Base-by-base conservation (phyloP, 1,140 invertebrate species). In the Drosophila parvula region DNA sequence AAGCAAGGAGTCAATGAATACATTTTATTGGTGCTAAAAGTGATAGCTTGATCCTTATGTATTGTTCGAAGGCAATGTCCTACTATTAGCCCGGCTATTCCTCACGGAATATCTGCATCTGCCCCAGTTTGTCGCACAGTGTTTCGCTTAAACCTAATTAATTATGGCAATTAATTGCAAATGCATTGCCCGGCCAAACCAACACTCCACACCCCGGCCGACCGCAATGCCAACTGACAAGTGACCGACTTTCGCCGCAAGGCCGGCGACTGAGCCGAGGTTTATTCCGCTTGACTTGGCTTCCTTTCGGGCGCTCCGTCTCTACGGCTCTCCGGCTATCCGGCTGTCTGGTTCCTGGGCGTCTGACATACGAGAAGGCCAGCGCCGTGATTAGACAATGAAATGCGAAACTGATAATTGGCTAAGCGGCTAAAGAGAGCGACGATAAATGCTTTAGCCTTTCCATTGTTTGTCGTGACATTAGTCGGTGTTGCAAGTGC, bases 151-250 rank as follows among this genome's bases (percentile, higher is more conserved):
- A 89, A 75, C 80, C 50, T 74, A 89, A 88, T 88, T 84, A 89
- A 88, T 83, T 83, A 83, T 79, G 67, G 58, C 60, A 83, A 88
- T 88, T 89, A 89, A 67, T 83, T 89, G 83, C 65, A 64, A 74
- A 79, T 74, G 80, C 73, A 80, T 65, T 67, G 44, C 70, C 70
- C 57, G 63, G 48, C 60, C 74, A 62, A 68, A 36, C 45, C 58
- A 71, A 70, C 69, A 73, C 30, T 71, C 65, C 67, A 27, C 69
- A 59, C 51, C 67, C 69, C 67, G 67, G 36, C 43, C 68, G 30
- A 22, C 58, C 62, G 18, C 77, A 62, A 65, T 45, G 44, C 57
- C 45, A 64, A 41, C 59, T 55, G 65, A 69, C 64, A 76, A 76
- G 55, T 88, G 62, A 69, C 65, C 65, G 61, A 73, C 36, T 73